Evolutionary conservation across 2,888 invertebrate species (phyloP), one percentile per base, ranked within the genome.

Genomic region (Drosophila pullipes): DNA sequence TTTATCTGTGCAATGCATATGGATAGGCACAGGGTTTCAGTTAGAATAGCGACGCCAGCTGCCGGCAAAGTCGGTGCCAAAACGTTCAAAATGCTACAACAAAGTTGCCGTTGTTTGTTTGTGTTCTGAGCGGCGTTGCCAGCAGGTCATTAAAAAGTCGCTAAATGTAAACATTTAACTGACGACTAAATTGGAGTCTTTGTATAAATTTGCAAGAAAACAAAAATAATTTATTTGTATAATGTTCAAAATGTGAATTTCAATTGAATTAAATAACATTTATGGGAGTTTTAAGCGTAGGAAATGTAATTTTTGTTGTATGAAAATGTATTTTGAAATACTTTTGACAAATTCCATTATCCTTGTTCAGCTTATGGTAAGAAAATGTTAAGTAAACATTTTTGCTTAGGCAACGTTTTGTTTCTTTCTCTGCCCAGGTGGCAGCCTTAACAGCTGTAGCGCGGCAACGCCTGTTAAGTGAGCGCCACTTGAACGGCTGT

Each of bases 21-120:
- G 22, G 44, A 50, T 55, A 68, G n/a, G 16, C 30, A 0, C 2
- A 13, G 0, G 25, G 63, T 89, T 91, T 89, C 69, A 92, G 89
- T 89, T 76, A 92, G 69, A 72, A 89, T 82, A 65, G 22, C 22
- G 18, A 16, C 1, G 9, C 69, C 66, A 78, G 67, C 18, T 35
- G 33, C 65, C 33, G 33, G 53, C 69, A 81, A 93, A 92, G 81
- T 83, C 78, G 69, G 61, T 66, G 81, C 85, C 75, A 79, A 92
- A 92, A 91, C 78, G 67, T 74, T 47, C 62, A 49, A 73, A 68
- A 79, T 77, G 77, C 55, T 55, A 81, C 79, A 90, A 91, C 91
- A 85, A 87, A 72, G 71, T 77, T 69, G 74, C 81, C 69, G 78
- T 50, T 77, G 70, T 89, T 87, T 83, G 87, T 85, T 86, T 87